phyloP scores from a whole-genome alignment of 2,797 vertebrate genomes.

The Gymnodraco acuticeps region DNA sequence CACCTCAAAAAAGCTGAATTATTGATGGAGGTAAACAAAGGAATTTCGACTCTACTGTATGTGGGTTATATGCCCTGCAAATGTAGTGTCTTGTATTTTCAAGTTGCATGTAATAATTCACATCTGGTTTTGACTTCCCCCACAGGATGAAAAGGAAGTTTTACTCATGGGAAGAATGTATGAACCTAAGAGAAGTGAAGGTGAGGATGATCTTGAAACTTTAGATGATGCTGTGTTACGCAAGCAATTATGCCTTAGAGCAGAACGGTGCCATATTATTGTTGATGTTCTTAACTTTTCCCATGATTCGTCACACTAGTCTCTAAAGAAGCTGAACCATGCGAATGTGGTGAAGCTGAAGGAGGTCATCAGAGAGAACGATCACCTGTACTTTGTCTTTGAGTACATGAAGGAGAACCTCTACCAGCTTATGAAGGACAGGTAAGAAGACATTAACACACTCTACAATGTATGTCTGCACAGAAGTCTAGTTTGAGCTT shows the following conservation, averaged over 20 bases:
- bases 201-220: conserved; percentile 75
- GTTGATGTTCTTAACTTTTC: neutral
- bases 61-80: neutral
- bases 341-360: conserved; percentile 98
- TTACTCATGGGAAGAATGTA: conserved; percentile 99
- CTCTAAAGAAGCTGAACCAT: conserved; percentile 98
- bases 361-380: conserved; percentile 98
- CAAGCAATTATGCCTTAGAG: neutral
- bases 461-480: neutral
- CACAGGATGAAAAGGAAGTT: conserved; percentile 99
- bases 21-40: conserved; percentile 50
- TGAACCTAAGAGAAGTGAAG: conserved; percentile 99
- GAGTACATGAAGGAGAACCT: conserved; percentile 99
- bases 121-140: conserved; percentile 26
- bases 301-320: conserved; percentile 78
- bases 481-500: neutral
- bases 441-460: conserved; percentile 81
- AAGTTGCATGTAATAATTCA: neutral
- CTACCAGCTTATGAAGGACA: conserved; percentile 99
- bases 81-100: neutral
- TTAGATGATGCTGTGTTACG: neutral
- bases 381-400: conserved; percentile 98
- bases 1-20: conserved; percentile 36
- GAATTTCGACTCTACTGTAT: neutral
- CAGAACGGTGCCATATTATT: neutral